These are phyloP conservation scores for Sciurus vulgaris DNA, from an alignment of 2,797 vertebrate species.

Conservation along the genomic window DNA sequence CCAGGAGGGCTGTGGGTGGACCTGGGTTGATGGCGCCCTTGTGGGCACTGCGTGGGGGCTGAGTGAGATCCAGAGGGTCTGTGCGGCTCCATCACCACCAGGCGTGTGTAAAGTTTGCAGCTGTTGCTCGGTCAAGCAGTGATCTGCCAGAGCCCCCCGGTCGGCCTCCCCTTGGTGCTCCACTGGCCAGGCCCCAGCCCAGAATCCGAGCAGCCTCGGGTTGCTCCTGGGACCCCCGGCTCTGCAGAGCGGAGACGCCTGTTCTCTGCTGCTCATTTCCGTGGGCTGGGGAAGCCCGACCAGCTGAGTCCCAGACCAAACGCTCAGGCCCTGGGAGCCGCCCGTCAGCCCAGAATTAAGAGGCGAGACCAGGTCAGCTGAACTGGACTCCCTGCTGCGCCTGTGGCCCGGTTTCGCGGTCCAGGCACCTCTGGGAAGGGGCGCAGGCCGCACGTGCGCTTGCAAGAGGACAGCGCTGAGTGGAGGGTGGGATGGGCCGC, in stretches of 20 bases:
- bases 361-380: conserved; percentile 52
- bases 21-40: not conserved
- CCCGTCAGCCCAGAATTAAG: conserved; percentile 23
- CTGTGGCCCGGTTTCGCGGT: not conserved
- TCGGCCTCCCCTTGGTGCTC: not conserved
- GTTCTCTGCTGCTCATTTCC: not conserved
- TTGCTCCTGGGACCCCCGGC: not conserved
- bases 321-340: not conserved
- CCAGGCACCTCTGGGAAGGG: conserved; percentile 55
- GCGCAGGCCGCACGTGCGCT: conserved; percentile 17
- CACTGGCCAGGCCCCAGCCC: not conserved
- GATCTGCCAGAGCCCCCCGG: not conserved
- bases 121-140: not conserved
- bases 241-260: not conserved
- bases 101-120: not conserved
- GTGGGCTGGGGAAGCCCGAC: not conserved
- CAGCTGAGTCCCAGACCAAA: not conserved
- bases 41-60: too few relatives aligned
- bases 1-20: not conserved
- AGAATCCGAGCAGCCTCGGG: not conserved
- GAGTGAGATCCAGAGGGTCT: not conserved
- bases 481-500: conserved; percentile 38
- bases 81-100: not conserved
- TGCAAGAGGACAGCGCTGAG: conserved; percentile 41
- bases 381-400: conserved; percentile 17